These are phyloP conservation scores for Pseudoatta argentina DNA, from an alignment of 1,140 invertebrate genomes.

Conservation along the genomic window DNA sequence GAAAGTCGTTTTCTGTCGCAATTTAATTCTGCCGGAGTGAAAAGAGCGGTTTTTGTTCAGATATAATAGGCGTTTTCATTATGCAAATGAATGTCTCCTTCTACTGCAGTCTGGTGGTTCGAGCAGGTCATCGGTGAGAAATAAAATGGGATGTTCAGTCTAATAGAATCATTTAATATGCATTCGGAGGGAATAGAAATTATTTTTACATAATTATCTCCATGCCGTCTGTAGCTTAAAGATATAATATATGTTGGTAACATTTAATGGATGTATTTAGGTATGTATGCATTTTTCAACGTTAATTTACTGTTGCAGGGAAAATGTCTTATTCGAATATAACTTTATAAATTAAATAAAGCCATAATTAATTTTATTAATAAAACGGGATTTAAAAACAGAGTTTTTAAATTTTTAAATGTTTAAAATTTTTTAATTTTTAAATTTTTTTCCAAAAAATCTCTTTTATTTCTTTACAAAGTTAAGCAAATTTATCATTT, in stretches of 20 bases:
- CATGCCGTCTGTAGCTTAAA: neutral
- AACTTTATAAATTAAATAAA: neutral
- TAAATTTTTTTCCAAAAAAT: neutral
- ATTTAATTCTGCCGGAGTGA: constrained; percentile 22
- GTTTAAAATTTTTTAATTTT: neutral
- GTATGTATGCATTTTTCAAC: neutral
- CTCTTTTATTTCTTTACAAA: neutral
- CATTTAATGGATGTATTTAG: neutral
- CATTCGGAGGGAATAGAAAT: neutral
- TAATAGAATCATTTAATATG: constrained; percentile 23
- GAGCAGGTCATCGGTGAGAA: constrained; percentile 20
- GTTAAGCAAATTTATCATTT: neutral
- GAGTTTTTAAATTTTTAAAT: neutral
- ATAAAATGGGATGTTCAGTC: constrained; percentile 3
- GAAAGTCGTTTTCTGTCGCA: constrained; percentile 1
- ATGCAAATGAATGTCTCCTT: constrained; percentile 31
- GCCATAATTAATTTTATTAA: neutral
- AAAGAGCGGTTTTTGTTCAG: constrained; percentile 32
- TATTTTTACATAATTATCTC: constrained; percentile 7
- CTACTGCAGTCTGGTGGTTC: neutral
- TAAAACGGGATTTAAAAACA: neutral
- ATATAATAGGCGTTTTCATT: constrained; percentile 33
- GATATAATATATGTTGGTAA: neutral
- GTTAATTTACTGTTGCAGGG: neutral
- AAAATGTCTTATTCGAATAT: neutral